Percentiles rank a stretch among this genome's conserved stretches.
Conservation (phyloP, 2,797 vertebrate genomes). For the Mormyrops attenuatus region DNA sequence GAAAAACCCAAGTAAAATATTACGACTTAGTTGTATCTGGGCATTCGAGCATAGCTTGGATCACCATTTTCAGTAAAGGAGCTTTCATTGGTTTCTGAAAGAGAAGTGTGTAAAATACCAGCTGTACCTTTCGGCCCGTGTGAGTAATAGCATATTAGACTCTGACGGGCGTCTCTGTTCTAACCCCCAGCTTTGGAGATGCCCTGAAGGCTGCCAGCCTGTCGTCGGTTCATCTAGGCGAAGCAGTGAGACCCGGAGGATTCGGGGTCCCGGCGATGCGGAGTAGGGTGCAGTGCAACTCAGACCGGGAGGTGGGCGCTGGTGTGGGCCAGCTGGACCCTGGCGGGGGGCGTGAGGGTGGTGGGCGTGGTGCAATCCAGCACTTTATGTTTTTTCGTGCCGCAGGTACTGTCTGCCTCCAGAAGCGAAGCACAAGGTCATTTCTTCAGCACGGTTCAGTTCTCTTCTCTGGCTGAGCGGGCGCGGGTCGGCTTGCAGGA, state of each 20-base stretch:
- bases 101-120: background rate
- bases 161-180: background rate
- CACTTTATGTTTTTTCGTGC: background rate
- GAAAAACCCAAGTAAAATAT: background rate
- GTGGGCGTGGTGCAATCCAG: background rate
- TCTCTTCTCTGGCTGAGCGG: slow-evolving; percentile 52
- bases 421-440: slow-evolving; percentile 52
- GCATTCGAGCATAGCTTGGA: background rate
- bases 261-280: slow-evolving; percentile 53
- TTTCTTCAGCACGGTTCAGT: slow-evolving; percentile 66
- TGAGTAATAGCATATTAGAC: background rate
- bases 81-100: background rate
- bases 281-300: slow-evolving; percentile 52
- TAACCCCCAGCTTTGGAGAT: slow-evolving; percentile 62
- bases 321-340: background rate
- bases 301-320: slow-evolving; percentile 69
- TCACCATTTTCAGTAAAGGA: background rate
- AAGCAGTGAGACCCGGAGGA: slow-evolving; percentile 39
- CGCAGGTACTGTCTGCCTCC: slow-evolving; percentile 66
- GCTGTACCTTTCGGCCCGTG: background rate
- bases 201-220: slow-evolving; percentile 54
- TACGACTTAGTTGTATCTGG: background rate
- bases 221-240: slow-evolving; percentile 54
- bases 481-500: background rate
- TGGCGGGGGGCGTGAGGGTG: background rate